Conservation (phyloP, 2,888 invertebrate species). For the Cristatella mucedo region DNA sequence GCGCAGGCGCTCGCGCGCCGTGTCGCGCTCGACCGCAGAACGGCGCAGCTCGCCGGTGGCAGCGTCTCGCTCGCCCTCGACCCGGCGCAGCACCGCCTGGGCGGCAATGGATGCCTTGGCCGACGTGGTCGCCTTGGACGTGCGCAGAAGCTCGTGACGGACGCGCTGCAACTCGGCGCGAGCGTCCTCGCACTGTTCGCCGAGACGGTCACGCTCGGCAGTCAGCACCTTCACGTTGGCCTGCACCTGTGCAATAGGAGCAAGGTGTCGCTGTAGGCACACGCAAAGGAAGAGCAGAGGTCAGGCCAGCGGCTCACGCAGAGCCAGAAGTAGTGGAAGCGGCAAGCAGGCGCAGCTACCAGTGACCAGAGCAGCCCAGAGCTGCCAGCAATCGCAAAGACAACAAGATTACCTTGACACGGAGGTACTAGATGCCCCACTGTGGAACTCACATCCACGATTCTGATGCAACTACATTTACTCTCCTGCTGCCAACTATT, state of each 20-base stretch:
- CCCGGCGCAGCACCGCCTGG: slow-evolving; percentile 34
- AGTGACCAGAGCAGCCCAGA: no score
- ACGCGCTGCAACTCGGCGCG: slow-evolving; percentile 30
- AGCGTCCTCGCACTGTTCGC: slow-evolving; percentile 14
- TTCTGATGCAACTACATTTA: no score
- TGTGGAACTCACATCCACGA: no score
- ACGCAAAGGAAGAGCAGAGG: no score
- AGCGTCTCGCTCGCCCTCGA: slow-evolving; percentile 31
- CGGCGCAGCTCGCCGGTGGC: slow-evolving; percentile 30
- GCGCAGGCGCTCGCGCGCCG: slow-evolving; percentile 33
- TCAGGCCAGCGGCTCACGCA: no score
- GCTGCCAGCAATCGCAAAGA: no score
- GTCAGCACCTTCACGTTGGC: slow-evolving; percentile 38
- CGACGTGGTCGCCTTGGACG: slow-evolving; percentile 26
- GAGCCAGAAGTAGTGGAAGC: no score
- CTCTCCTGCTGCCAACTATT: no score
- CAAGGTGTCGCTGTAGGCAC: no score
- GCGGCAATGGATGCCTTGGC: slow-evolving; percentile 36
- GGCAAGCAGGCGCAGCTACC: no score
- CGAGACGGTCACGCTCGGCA: slow-evolving; percentile 33
- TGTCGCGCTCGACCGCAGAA: slow-evolving; percentile 34
- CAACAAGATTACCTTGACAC: no score
- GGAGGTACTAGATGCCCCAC: neutral
- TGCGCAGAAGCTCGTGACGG: slow-evolving; percentile 22
- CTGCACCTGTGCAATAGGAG: slow-evolving; percentile 36